Conservation (phyloP, 2,888 invertebrate species). For the Epicampocera succincta region DNA sequence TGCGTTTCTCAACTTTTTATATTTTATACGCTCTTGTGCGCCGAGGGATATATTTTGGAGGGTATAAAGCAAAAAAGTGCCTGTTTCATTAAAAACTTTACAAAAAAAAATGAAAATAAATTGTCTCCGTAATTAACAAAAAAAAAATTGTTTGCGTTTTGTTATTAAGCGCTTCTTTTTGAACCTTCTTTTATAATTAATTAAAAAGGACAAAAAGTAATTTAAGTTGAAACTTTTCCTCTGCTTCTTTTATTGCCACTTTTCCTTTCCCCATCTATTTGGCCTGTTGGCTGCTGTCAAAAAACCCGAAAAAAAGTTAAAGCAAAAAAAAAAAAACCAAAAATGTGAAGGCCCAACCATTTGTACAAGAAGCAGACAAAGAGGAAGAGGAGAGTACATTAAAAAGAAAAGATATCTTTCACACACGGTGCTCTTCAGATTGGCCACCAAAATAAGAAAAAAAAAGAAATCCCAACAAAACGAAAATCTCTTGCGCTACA, state of each 20-base stretch:
- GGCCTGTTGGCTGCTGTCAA: slow-evolving; percentile 21
- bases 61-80: neutral
- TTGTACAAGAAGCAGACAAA: no score
- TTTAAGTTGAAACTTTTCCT: slow-evolving; percentile 51
- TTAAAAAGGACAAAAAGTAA: slow-evolving; percentile 60
- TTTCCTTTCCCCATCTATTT: neutral
- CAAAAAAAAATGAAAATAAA: slow-evolving; percentile 1
- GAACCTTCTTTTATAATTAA: slow-evolving; percentile 29
- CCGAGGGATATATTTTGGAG: neutral
- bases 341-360: neutral
- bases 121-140: slow-evolving; percentile 6
- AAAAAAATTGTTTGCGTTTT: neutral
- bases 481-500: no score
- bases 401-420: slow-evolving; percentile 22
- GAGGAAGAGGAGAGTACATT: neutral
- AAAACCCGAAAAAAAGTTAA: neutral
- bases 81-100: slow-evolving; percentile 1
- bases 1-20: neutral
- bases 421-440: neutral
- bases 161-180: slow-evolving; percentile 1
- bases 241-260: neutral
- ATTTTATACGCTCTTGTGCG: neutral
- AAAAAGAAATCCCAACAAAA: neutral
- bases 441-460: neutral
- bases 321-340: neutral